Conservation (phyloP, 2,113 vertebrate genomes). For the Danionella cerebrum region DNA sequence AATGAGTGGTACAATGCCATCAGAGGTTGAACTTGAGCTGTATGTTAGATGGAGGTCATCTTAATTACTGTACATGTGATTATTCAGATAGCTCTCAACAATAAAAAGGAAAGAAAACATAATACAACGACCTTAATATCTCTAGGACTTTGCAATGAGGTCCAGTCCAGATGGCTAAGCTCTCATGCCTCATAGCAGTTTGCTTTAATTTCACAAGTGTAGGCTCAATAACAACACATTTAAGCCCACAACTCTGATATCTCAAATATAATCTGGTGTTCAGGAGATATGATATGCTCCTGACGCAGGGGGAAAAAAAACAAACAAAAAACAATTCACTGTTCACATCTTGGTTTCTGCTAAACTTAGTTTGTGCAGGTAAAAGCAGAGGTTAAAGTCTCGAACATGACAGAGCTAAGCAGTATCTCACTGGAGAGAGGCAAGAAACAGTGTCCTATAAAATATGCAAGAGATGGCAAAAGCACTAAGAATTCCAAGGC, state of each 20-base stretch:
- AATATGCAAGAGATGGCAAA: not conserved
- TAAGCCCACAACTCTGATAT: constrained; percentile 8
- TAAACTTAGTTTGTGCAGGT: not conserved
- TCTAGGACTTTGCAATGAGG: not conserved
- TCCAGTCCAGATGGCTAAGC: constrained; percentile 38
- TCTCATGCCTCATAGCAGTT: constrained; percentile 8
- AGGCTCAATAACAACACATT: constrained; percentile 17
- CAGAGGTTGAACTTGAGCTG: not conserved
- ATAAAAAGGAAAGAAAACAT: not conserved
- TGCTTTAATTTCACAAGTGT: constrained; percentile 31
- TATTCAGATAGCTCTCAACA: constrained; percentile 14
- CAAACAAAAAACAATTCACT: no score
- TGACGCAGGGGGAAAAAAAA: not conserved
- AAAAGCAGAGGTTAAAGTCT: not conserved
- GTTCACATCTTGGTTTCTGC: not conserved
- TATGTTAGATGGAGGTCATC: constrained; percentile 10
- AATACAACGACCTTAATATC: constrained; percentile 22
- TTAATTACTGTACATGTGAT: constrained; percentile 29
- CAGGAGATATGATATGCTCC: constrained; percentile 17
- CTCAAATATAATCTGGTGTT: constrained; percentile 24
- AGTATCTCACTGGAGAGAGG: no score
- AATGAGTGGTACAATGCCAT: constrained; percentile 1
- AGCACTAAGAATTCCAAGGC: not conserved
- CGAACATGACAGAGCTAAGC: no score
- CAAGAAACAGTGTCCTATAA: not conserved